These are phyloP conservation scores for Cyrtonyx montezumae DNA, from an alignment of 2,113 vertebrate genomes.

Conservation along the genomic window DNA sequence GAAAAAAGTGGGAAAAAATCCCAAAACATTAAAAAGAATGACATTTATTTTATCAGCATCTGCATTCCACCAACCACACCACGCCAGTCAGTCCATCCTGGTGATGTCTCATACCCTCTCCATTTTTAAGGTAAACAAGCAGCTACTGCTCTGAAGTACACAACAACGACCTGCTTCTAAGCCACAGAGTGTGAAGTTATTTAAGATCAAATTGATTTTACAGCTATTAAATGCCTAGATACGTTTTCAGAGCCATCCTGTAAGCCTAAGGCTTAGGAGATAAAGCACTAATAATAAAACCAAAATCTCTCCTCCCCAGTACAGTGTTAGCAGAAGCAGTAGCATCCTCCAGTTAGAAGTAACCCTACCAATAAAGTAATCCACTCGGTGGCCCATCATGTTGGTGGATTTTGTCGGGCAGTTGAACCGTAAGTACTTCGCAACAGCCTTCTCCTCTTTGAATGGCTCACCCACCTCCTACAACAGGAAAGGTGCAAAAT, in stretches of 20 bases:
- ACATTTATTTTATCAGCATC: not conserved
- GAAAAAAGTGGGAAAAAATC: not conserved
- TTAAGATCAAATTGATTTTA: conserved; percentile 8
- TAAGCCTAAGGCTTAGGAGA: not conserved
- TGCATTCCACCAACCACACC: not conserved
- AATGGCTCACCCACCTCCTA: conserved; percentile 97
- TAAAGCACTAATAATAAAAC: not conserved
- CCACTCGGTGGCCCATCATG: conserved; percentile 97
- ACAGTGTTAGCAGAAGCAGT: not conserved
- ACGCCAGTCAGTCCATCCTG: not conserved
- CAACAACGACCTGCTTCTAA: not conserved
- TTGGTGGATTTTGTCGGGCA: conserved; percentile 98
- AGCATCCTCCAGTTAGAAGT: not conserved
- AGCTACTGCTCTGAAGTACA: not conserved
- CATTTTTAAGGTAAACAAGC: not conserved
- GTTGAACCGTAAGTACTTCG: conserved; percentile 97
- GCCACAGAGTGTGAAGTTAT: not conserved
- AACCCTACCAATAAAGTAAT: conserved; percentile 95
- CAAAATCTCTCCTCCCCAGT: not conserved
- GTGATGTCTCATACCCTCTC: not conserved
- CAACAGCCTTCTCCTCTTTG: conserved; percentile 98
- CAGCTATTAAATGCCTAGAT: not conserved
- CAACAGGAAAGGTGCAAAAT: conserved; percentile 48
- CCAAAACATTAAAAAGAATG: not conserved
- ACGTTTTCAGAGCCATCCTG: not conserved